These are phyloP conservation scores for Epinephelus malabaricus DNA, from an alignment of 2,797 vertebrate species.

Conservation along the genomic window DNA sequence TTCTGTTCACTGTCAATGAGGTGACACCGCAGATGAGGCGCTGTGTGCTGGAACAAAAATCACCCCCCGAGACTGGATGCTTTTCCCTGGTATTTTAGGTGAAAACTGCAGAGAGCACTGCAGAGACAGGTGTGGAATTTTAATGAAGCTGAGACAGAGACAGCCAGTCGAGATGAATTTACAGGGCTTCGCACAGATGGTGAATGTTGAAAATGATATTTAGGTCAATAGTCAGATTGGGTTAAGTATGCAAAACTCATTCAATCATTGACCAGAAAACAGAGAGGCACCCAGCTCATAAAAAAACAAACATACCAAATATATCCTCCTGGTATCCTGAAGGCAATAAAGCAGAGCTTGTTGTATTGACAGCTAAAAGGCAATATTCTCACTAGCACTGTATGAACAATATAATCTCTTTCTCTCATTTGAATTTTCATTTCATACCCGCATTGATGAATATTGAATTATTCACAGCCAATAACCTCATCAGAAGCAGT, in stretches of 20 bases:
- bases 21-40: slow-evolving; percentile 65
- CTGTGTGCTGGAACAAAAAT: slow-evolving; percentile 71
- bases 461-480: slow-evolving; percentile 65
- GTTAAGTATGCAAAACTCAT: slow-evolving; percentile 34
- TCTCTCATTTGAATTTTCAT: slow-evolving; percentile 71
- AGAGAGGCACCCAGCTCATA: slow-evolving; percentile 18
- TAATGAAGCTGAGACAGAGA: slow-evolving; percentile 64
- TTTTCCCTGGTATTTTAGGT: slow-evolving; percentile 69
- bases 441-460: slow-evolving; percentile 40
- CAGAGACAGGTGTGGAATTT: slow-evolving; percentile 71
- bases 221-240: slow-evolving; percentile 44
- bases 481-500: slow-evolving; percentile 54
- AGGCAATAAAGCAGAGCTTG: slow-evolving; percentile 54
- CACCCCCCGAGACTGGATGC: slow-evolving; percentile 61
- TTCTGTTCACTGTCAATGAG: slow-evolving; percentile 66
- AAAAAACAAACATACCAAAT: slow-evolving; percentile 1
- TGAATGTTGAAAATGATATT: slow-evolving; percentile 38
- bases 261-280: slow-evolving; percentile 28
- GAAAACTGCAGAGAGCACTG: slow-evolving; percentile 61
- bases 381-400: slow-evolving; percentile 45
- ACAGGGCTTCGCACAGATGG: slow-evolving; percentile 26
- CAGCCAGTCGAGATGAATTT: slow-evolving; percentile 4
- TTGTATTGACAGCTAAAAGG: slow-evolving; percentile 46
- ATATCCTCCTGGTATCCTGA: slow-evolving; percentile 25
- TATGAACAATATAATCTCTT: slow-evolving; percentile 51